phyloP scores from a whole-genome alignment of 2,113 vertebrate species.

The Limnothrissa miodon region DNA sequence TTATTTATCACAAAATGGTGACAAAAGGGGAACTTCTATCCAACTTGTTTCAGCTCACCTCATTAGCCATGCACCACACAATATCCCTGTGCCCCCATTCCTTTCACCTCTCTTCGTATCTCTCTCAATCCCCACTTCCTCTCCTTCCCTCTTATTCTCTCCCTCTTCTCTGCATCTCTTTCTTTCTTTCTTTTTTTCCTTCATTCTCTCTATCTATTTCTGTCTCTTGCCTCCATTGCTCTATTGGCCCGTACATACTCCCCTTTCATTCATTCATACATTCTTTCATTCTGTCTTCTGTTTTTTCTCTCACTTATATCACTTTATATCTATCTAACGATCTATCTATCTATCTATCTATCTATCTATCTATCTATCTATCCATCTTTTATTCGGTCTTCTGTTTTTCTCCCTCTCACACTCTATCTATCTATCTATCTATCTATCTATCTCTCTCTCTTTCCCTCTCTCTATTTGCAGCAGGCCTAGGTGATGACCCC shows the following conservation, averaged over 20 bases:
- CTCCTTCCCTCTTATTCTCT: slow-evolving; percentile 21
- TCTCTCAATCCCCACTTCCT: not conserved
- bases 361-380: not conserved
- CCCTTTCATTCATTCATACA: too few relatives aligned
- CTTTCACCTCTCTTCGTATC: not conserved
- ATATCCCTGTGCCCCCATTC: not conserved
- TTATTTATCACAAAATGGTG: not conserved
- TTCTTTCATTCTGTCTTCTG: too few relatives aligned
- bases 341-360: not conserved
- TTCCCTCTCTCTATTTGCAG: slow-evolving; percentile 20
- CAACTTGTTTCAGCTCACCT: slow-evolving; percentile 7
- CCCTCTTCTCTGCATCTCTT: slow-evolving; percentile 17
- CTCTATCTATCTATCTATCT: slow-evolving; percentile 18
- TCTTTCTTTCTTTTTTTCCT: slow-evolving; percentile 14
- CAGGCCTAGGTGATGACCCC: slow-evolving; percentile 69
- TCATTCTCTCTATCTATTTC: slow-evolving; percentile 27
- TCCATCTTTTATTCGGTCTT: not conserved
- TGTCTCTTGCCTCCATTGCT: not conserved
- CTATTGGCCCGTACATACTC: too few relatives aligned
- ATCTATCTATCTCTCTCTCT: slow-evolving; percentile 29
- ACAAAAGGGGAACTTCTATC: not conserved
- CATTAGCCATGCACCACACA: not conserved
- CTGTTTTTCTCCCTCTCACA: not conserved
- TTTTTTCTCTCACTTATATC: too few relatives aligned
- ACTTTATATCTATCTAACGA: too few relatives aligned